Percentiles rank a stretch among this genome's conserved stretches.
These are phyloP conservation scores for Pegoplata infirma DNA, from an alignment of 2,888 invertebrate genomes.

Conservation along the genomic window DNA sequence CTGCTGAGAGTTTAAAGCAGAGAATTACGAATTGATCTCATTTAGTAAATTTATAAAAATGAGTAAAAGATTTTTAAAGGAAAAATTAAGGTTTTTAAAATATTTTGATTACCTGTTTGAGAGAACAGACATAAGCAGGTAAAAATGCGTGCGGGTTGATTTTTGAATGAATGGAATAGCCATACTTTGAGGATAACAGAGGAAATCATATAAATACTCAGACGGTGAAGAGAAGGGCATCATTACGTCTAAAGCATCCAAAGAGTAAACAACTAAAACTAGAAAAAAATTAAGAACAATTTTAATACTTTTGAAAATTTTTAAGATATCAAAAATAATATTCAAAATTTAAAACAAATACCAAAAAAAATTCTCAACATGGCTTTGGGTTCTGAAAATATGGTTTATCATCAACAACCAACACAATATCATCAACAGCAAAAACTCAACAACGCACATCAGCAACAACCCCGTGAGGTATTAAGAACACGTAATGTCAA, in stretches of 20 bases:
- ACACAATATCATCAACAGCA: conserved; percentile 54
- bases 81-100: conserved; percentile 18
- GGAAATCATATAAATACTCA: conserved; percentile 72
- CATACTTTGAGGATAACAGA: conserved; percentile 51
- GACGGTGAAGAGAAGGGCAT: conserved; percentile 75
- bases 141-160: conserved; percentile 31
- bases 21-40: conserved; percentile 26
- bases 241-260: conserved; percentile 74
- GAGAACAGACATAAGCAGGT: conserved; percentile 48
- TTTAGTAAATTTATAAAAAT: conserved; percentile 10
- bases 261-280: conserved; percentile 66
- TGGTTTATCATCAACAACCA: conserved; percentile 55
- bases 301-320: too few relatives aligned
- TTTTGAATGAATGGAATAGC: conserved; percentile 35
- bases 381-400: conserved; percentile 70
- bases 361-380: conserved; percentile 62
- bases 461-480: conserved; percentile 49
- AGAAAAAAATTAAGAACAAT: background rate
- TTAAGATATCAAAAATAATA: conserved; percentile 9
- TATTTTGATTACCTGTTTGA: conserved; percentile 52
- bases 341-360: conserved; percentile 4
- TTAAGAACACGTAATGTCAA: conserved; percentile 58
- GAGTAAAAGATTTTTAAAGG: conserved; percentile 25
- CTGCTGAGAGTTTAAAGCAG: background rate
- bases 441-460: conserved; percentile 60